phyloP scores from a whole-genome alignment of 2,797 vertebrate genomes.

The Aldrovandia affinis region DNA sequence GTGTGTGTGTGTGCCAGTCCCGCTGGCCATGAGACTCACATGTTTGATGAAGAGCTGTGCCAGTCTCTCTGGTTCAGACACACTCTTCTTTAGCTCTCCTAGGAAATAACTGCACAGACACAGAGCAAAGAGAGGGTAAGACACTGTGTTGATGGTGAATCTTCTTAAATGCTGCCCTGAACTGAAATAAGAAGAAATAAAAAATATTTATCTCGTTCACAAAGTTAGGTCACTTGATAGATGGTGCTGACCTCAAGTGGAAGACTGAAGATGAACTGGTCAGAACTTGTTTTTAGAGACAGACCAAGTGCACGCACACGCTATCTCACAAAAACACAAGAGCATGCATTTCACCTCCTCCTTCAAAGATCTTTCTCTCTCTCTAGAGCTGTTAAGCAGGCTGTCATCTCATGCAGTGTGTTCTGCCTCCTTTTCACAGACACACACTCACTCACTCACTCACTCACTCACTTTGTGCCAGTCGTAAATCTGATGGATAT shows the following conservation, averaged over 20 bases:
- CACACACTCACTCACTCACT: slow-evolving; percentile 1
- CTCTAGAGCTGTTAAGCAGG: neutral
- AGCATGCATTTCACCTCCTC: too few species aligned
- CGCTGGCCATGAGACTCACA: slow-evolving; percentile 72
- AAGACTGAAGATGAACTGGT: neutral
- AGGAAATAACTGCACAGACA: slow-evolving; percentile 88
- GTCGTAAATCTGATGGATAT: slow-evolving; percentile 97
- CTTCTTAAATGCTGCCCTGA: too few species aligned
- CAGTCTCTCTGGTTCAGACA: slow-evolving; percentile 90
- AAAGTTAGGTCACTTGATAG: too few species aligned
- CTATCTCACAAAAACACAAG: neutral
- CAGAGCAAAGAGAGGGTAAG: slow-evolving; percentile 30
- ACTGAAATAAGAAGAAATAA: too few species aligned
- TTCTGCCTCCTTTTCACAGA: neutral
- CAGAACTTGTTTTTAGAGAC: neutral
- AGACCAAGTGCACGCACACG: neutral
- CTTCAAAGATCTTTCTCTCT: too few species aligned
- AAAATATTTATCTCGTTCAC: too few species aligned
- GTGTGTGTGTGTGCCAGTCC: neutral
- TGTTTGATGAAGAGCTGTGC: slow-evolving; percentile 94
- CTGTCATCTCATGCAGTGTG: neutral
- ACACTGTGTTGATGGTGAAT: too few species aligned
- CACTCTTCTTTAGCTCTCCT: slow-evolving; percentile 95
- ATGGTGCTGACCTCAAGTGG: too few species aligned
- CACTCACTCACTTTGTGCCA: slow-evolving; percentile 99